Evolutionary conservation across 37 sponge, comb jelly and placozoan species (phyloP).

Genomic region (Beroe ovata): DNA sequence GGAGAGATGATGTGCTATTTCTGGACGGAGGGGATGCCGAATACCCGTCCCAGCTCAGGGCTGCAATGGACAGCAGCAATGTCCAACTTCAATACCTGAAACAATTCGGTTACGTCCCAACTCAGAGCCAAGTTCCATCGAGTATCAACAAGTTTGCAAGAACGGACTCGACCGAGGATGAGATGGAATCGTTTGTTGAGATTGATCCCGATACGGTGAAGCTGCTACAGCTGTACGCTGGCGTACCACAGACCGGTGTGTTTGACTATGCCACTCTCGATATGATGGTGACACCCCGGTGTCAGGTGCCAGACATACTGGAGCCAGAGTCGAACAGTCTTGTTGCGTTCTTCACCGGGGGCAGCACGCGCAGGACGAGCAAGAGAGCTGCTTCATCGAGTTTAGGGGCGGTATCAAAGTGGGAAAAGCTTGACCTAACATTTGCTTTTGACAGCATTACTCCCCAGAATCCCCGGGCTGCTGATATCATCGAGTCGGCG

Average conservation of each 20-base stretch:
- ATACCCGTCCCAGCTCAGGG: background rate
- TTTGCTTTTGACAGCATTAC: slow-evolving; percentile 18
- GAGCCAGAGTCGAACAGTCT: background rate
- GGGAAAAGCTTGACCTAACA: slow-evolving; percentile 20
- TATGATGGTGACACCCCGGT: slow-evolving; percentile 42
- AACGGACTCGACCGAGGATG: background rate
- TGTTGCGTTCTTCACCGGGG: background rate
- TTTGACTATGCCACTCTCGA: slow-evolving; percentile 42
- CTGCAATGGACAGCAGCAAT: background rate
- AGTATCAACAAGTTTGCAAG: background rate
- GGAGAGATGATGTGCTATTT: background rate
- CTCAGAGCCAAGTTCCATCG: background rate
- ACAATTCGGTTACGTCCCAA: slow-evolving; percentile 5
- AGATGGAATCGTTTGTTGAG: background rate
- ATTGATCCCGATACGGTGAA: background rate
- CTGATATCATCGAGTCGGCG: background rate
- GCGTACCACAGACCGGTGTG: slow-evolving; percentile 9
- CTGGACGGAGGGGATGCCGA: background rate
- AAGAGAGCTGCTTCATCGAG: background rate
- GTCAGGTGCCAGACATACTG: slow-evolving; percentile 29
- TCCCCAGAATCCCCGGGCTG: background rate
- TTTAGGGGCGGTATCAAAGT: background rate
- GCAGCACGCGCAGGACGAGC: background rate
- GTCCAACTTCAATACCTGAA: background rate
- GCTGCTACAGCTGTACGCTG: background rate